A percentile compares a stretch with the other conserved stretches of the same genome.
Evolutionary conservation across 1,140 invertebrate genomes (phyloP).

Genomic region (Telenomus remus): DNA sequence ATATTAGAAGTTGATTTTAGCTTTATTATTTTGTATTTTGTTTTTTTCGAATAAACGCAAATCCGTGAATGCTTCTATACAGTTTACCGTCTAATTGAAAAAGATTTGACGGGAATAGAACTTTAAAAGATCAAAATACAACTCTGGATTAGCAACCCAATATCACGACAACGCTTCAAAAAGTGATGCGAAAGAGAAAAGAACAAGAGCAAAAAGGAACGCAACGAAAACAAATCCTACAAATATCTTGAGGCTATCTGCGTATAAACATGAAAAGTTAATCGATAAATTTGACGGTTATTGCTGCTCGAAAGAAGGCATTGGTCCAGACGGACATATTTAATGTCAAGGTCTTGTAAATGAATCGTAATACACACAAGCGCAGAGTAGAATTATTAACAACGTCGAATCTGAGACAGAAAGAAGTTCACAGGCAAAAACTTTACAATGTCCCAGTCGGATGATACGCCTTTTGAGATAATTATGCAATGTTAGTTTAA

Average conservation of each 20-base stretch:
- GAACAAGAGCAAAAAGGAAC: constrained; percentile 16
- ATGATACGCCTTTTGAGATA: constrained; percentile 43
- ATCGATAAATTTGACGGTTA: constrained; percentile 55
- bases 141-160: too few relatives aligned
- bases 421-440: constrained; percentile 57
- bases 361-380: constrained; percentile 60
- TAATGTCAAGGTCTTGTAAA: constrained; percentile 68
- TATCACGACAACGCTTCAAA: too few relatives aligned
- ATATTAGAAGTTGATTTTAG: too few relatives aligned
- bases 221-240: constrained; percentile 19
- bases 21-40: too few relatives aligned
- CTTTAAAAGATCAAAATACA: not conserved
- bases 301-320: constrained; percentile 63
- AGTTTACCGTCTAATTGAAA: too few relatives aligned
- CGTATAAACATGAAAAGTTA: constrained; percentile 55
- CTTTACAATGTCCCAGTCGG: constrained; percentile 23
- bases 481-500: constrained; percentile 27
- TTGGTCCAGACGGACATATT: constrained; percentile 64
- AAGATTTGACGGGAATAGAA: not conserved
- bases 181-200: not conserved
- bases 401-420: constrained; percentile 39
- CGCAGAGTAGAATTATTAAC: constrained; percentile 59
- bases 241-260: constrained; percentile 36
- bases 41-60: too few relatives aligned
- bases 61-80: too few relatives aligned